These are phyloP conservation scores for Campaea margaritaria DNA, from an alignment of 2,888 invertebrate species.

Conservation along the genomic window DNA sequence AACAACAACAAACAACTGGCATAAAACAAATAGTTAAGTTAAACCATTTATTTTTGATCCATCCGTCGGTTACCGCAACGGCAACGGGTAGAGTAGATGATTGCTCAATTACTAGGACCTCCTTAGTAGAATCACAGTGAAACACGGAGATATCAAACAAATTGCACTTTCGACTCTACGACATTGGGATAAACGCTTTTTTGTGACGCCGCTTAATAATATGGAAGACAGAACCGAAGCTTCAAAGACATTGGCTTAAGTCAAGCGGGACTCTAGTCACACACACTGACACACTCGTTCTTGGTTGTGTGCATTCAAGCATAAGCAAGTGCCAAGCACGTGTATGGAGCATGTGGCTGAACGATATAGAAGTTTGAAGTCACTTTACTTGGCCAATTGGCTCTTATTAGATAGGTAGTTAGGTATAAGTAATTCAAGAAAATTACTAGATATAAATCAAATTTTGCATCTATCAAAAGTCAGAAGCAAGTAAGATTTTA, in stretches of 20 bases:
- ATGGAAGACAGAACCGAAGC: constrained; percentile 8
- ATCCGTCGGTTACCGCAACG: constrained; percentile 80
- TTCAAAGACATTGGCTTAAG: background rate
- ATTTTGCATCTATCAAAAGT: no score
- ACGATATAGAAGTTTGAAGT: no score
- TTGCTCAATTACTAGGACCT: constrained; percentile 85
- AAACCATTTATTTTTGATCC: constrained; percentile 80
- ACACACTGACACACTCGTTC: background rate
- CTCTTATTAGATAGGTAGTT: no score
- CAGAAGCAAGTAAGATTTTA: no score
- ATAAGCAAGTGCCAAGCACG: no score
- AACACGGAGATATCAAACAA: constrained; percentile 64
- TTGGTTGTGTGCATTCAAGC: background rate
- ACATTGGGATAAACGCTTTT: constrained; percentile 67
- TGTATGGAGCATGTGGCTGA: no score
- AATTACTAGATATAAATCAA: no score
- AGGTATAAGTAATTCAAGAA: no score
- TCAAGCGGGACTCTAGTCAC: background rate
- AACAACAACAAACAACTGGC: constrained; percentile 60
- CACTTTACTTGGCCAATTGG: no score
- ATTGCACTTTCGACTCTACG: constrained; percentile 72
- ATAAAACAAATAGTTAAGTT: constrained; percentile 73
- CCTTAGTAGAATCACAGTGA: constrained; percentile 70
- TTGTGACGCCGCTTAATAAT: constrained; percentile 52
- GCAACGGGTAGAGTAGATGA: constrained; percentile 82